These are phyloP conservation scores for Pedionomus torquatus DNA, from an alignment of 2,113 vertebrate genomes.

Conservation along the genomic window DNA sequence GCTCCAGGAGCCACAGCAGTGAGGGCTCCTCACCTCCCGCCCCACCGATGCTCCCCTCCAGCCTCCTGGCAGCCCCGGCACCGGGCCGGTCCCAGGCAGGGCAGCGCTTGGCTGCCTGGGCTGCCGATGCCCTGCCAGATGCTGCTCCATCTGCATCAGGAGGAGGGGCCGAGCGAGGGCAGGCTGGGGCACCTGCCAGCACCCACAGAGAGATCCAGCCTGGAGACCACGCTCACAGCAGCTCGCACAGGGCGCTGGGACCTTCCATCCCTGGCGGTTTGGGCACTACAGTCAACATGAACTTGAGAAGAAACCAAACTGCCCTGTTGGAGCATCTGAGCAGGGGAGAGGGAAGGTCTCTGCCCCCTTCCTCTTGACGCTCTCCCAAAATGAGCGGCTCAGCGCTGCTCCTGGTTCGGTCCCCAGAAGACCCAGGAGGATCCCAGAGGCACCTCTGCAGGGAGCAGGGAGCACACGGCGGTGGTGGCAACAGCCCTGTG, in stretches of 20 bases:
- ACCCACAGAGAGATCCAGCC: fast-evolving
- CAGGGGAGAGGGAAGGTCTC: background rate
- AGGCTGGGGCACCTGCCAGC: background rate
- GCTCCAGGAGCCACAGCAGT: background rate
- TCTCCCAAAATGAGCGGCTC: background rate
- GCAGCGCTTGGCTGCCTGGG: background rate
- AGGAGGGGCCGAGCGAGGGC: background rate
- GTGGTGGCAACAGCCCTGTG: fast-evolving
- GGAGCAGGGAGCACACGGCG: fast-evolving
- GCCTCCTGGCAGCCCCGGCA: background rate
- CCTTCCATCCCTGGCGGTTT: background rate
- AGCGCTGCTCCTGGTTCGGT: fast-evolving
- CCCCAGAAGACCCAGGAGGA: background rate
- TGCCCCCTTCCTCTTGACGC: background rate
- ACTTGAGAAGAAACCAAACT: background rate
- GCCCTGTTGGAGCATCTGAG: fast-evolving
- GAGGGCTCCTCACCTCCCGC: fast-evolving
- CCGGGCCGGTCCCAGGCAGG: fast-evolving
- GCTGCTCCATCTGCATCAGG: fast-evolving
- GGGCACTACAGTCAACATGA: background rate
- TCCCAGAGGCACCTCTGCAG: fast-evolving
- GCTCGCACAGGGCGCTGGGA: fast-evolving
- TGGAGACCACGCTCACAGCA: background rate
- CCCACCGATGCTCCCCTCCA: fast-evolving
- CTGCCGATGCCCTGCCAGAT: background rate